A percentile compares a stretch with the other conserved stretches of the same genome.
These are phyloP conservation scores for Agrochola litura DNA, from an alignment of 2,888 invertebrate genomes.

Conservation along the genomic window DNA sequence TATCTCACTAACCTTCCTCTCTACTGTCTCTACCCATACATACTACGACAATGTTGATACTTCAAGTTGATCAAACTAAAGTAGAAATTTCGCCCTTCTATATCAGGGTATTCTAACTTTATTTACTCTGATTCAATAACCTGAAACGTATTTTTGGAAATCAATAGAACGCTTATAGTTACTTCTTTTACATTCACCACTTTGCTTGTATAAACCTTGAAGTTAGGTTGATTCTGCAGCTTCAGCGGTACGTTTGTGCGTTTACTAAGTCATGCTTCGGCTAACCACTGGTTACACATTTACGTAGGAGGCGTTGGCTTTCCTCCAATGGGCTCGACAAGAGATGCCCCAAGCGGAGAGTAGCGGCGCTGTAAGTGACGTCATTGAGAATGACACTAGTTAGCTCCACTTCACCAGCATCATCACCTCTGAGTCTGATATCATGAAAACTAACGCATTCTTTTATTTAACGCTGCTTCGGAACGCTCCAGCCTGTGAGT, in stretches of 20 bases:
- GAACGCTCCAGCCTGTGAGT: conserved; percentile 89
- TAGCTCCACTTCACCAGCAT: conserved; percentile 76
- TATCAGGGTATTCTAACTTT: conserved; percentile 36
- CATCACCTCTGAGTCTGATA: conserved; percentile 75
- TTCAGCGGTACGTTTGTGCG: conserved; percentile 55
- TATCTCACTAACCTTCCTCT: conserved; percentile 31
- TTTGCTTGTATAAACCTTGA: conserved; percentile 54
- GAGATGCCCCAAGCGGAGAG: conserved; percentile 85
- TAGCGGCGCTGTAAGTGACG: conserved; percentile 89
- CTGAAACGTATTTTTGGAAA: conserved; percentile 33
- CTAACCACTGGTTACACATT: conserved; percentile 81
- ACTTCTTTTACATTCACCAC: conserved; percentile 52
- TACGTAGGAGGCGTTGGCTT: conserved; percentile 89
- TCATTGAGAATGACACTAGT: conserved; percentile 79
- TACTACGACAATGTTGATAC: conserved; percentile 36
- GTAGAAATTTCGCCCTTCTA: conserved; percentile 44
- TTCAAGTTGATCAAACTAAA: conserved; percentile 27
- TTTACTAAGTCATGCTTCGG: conserved; percentile 78
- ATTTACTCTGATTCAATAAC: conserved; percentile 26
- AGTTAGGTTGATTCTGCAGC: conserved; percentile 52
- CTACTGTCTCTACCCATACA: conserved; percentile 40
- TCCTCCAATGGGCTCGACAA: conserved; percentile 85
- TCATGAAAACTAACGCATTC: conserved; percentile 88
- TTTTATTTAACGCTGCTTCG: conserved; percentile 89
- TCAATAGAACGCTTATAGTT: conserved; percentile 57